phyloP scores from a whole-genome alignment of 2,113 vertebrate genomes.

The Cheirogaleus medius region DNA sequence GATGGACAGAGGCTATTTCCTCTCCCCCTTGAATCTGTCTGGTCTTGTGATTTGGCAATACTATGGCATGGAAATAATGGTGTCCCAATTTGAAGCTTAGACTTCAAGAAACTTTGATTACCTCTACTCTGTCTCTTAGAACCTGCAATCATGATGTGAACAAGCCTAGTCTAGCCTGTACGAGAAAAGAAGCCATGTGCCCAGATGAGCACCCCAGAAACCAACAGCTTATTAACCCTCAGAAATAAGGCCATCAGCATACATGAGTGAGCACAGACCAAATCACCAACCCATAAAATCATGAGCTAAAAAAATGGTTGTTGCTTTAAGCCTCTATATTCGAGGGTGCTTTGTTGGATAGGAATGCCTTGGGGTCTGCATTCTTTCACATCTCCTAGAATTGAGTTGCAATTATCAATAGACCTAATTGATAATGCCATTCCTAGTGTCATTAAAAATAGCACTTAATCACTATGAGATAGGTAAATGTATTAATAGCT shows the following conservation, averaged over 20 bases:
- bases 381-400: not conserved
- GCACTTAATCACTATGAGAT: not conserved
- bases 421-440: not conserved
- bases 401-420: not conserved
- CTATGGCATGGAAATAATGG: not conserved
- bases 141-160: not conserved
- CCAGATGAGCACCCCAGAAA: not conserved
- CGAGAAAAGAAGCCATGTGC: not conserved
- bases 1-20: not conserved
- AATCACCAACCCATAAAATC: not conserved
- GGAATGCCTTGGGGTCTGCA: not conserved
- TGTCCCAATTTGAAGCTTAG: not conserved
- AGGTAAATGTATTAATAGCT: not conserved
- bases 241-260: not conserved
- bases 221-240: not conserved
- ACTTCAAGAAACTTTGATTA: not conserved
- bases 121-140: not conserved
- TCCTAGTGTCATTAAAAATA: not conserved
- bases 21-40: not conserved
- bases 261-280: not conserved
- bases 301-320: not conserved
- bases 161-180: not conserved
- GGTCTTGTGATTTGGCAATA: not conserved
- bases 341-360: too few species aligned
- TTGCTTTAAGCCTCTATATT: not conserved